Percentiles rank a stretch among this genome's conserved stretches.
Conservation (phyloP, 2,888 invertebrate genomes). For the Ichneumoninae sp. region DNA sequence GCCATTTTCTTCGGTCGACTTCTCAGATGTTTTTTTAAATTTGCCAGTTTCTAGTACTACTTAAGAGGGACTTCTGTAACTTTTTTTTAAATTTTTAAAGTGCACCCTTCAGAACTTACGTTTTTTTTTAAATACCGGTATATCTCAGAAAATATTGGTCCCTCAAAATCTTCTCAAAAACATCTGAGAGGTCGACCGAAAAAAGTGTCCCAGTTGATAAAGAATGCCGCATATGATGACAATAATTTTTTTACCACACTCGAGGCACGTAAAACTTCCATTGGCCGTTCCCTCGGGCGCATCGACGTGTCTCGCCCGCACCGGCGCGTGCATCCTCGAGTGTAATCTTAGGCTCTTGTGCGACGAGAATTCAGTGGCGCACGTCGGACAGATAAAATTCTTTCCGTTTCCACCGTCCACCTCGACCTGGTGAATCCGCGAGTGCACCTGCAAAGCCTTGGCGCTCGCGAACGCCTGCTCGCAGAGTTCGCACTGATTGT, state of each 20-base stretch:
- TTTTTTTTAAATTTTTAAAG: no score
- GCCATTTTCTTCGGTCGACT: no score
- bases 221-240: no score
- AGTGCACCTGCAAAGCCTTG: conserved; percentile 87
- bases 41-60: no score
- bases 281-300: conserved; percentile 81
- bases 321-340: conserved; percentile 90
- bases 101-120: no score
- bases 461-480: conserved; percentile 81
- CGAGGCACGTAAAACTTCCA: conserved; percentile 80
- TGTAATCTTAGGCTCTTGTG: conserved; percentile 89
- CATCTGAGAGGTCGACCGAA: no score
- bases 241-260: conserved; percentile 80
- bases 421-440: conserved; percentile 85
- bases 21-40: no score
- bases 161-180: no score
- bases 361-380: conserved; percentile 88
- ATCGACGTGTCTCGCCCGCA: conserved; percentile 86
- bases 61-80: no score
- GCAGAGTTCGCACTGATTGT: conserved; percentile 80
- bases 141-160: no score
- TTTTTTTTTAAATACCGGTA: no score
- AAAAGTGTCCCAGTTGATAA: no score
- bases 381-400: conserved; percentile 87
- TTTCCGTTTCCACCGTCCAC: conserved; percentile 69